Evolutionary conservation across 2,797 vertebrate species (phyloP).

Genomic region (Microctenopoma steveboyesi): DNA sequence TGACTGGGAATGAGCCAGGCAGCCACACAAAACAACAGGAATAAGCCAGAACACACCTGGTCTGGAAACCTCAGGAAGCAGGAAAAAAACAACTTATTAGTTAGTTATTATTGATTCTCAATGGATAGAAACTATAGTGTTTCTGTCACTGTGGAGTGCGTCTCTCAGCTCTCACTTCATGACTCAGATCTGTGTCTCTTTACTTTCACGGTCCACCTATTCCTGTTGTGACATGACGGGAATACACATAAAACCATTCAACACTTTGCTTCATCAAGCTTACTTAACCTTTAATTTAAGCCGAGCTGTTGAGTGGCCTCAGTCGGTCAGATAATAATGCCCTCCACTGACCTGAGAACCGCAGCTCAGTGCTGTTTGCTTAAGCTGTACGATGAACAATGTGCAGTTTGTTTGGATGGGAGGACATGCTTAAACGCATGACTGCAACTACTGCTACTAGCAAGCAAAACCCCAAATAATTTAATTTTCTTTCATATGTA

Average conservation of each 20-base stretch:
- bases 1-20: conserved; percentile 52
- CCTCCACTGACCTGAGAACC: neutral
- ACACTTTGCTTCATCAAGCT: neutral
- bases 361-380: neutral
- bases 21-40: conserved; percentile 3
- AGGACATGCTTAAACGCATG: neutral
- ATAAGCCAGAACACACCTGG: conserved; percentile 26
- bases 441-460: neutral
- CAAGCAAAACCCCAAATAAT: too few species aligned
- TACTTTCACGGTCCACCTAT: neutral
- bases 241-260: neutral
- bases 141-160: neutral
- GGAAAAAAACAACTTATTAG: neutral
- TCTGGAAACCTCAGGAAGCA: neutral
- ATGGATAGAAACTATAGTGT: neutral
- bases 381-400: too few species aligned
- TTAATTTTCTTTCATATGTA: too few species aligned
- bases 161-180: conserved; percentile 2
- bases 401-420: too few species aligned
- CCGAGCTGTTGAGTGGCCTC: conserved; percentile 13
- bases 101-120: neutral
- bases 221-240: conserved; percentile 19
- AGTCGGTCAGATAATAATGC: neutral
- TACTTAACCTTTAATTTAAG: conserved; percentile 27
- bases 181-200: conserved; percentile 10